Evolutionary conservation across 1,140 invertebrate species (phyloP).

Genomic region (Drosophila nigrodunni): DNA sequence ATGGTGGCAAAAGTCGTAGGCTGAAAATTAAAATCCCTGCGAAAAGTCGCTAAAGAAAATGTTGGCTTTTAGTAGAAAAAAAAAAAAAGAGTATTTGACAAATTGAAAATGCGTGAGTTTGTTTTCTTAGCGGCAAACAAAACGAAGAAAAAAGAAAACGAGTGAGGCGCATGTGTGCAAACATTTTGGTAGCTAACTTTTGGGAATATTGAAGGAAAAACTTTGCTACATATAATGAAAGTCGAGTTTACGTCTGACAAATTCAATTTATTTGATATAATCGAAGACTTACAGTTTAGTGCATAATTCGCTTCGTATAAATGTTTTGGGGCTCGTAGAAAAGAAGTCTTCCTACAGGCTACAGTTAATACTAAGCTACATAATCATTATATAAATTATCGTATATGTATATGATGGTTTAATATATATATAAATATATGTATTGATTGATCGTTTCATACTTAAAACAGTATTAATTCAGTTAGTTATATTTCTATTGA

Average conservation of each 20-base stretch:
- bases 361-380: conserved; percentile 72
- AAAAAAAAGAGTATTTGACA: conserved; percentile 11
- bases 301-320: conserved; percentile 58
- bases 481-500: conserved; percentile 50
- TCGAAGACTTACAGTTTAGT: conserved; percentile 54
- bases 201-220: not conserved
- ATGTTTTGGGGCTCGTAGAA: conserved; percentile 42
- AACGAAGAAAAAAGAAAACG: not conserved
- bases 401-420: conserved; percentile 41
- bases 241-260: conserved; percentile 25
- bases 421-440: conserved; percentile 37
- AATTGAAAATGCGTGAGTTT: conserved; percentile 22
- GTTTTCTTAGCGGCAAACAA: conserved; percentile 17
- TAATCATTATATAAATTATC: conserved; percentile 69
- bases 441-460: conserved; percentile 54
- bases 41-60: conserved; percentile 48
- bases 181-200: conserved; percentile 10
- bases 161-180: conserved; percentile 16
- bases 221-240: conserved; percentile 2
- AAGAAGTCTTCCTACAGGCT: conserved; percentile 27
- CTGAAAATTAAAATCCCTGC: conserved; percentile 45
- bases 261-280: conserved; percentile 58
- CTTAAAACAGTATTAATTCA: conserved; percentile 75
- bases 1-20: conserved; percentile 14
- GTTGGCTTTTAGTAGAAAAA: conserved; percentile 33